Conservation (phyloP, 2,797 vertebrate genomes). For the Anniella stebbinsi region DNA sequence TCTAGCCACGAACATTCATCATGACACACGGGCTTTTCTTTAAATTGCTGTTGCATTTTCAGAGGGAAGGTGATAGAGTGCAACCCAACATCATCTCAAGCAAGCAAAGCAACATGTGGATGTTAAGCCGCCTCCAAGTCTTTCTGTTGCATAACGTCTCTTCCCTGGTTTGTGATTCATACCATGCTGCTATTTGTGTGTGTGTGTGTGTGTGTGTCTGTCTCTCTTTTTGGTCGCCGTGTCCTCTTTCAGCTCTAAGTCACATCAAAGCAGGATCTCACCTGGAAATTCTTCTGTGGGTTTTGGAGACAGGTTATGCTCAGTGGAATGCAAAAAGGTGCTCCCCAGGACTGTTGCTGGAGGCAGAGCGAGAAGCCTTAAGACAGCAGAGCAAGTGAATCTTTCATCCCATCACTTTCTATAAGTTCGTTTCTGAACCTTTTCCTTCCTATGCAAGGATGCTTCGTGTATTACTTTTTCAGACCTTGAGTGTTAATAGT, state of each 20-base stretch:
- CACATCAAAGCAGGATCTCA: conserved; percentile 23
- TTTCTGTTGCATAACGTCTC: conserved; percentile 27
- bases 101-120: conserved; percentile 34
- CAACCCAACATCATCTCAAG: conserved; percentile 58
- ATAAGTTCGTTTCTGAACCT: conserved; percentile 47
- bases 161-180: background rate
- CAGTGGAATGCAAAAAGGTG: background rate
- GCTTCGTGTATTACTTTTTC: background rate
- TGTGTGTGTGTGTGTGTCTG: no score
- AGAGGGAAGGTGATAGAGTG: conserved; percentile 26
- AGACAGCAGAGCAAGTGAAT: conserved; percentile 36
- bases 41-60: background rate
- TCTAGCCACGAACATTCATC: background rate
- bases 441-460: conserved; percentile 9
- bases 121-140: background rate
- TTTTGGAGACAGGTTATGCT: background rate
- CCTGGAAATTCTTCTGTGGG: conserved; percentile 36
- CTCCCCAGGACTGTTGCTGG: background rate
- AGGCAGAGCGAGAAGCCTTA: conserved; percentile 27
- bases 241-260: background rate
- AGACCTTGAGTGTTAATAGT: background rate
- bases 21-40: background rate
- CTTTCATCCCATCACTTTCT: conserved; percentile 47
- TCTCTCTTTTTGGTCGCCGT: background rate
- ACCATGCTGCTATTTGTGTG: background rate